Evolutionary conservation across 2,888 invertebrate species (phyloP).

Genomic region (Cheilosia scutellata): DNA sequence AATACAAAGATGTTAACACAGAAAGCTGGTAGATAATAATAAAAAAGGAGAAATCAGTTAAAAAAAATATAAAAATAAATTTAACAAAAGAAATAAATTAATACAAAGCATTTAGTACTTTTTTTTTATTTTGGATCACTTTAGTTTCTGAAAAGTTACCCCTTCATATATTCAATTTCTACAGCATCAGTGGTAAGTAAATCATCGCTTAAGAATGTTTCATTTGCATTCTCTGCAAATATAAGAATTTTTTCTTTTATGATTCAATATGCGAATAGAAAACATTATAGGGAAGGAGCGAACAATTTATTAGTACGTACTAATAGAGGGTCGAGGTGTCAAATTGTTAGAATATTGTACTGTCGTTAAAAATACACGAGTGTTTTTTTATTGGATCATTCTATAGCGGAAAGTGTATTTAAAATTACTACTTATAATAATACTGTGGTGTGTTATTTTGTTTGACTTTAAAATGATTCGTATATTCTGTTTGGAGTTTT

Average conservation of each 20-base stretch:
- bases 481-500: too few species aligned
- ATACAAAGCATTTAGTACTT: conserved; percentile 33
- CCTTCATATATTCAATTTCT: conserved; percentile 75
- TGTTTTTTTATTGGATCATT: too few species aligned
- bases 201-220: conserved; percentile 74
- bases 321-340: too few species aligned
- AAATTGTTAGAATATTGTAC: too few species aligned
- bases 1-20: conserved; percentile 8
- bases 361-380: too few species aligned
- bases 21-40: not conserved
- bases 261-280: not conserved
- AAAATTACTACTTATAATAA: too few species aligned
- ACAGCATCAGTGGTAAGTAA: conserved; percentile 72
- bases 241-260: conserved; percentile 43
- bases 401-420: too few species aligned
- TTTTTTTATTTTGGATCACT: conserved; percentile 27
- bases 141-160: conserved; percentile 56
- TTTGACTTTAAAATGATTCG: too few species aligned
- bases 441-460: too few species aligned
- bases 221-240: conserved; percentile 74
- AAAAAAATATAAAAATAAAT: conserved; percentile 12
- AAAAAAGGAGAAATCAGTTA: not conserved
- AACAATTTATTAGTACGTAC: not conserved
- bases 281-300: not conserved
- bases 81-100: conserved; percentile 20